Evolutionary conservation across 2,888 invertebrate species (phyloP).

Genomic region (Myopa testacea): DNA sequence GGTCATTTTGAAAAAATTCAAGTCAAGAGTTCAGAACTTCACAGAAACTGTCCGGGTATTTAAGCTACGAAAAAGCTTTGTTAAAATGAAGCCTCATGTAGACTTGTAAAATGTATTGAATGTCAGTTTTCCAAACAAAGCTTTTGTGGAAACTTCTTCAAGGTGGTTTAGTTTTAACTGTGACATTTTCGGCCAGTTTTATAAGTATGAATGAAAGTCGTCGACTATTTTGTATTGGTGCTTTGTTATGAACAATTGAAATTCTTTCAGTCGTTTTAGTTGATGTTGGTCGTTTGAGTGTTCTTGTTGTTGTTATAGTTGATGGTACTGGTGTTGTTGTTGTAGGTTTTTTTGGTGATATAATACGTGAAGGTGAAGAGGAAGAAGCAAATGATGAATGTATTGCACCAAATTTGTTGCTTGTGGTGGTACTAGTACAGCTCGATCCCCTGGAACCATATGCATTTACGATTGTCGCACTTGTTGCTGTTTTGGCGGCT

Average conservation of each 20-base stretch:
- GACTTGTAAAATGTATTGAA: neutral
- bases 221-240: neutral
- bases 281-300: constrained; percentile 33
- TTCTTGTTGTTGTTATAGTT: constrained; percentile 24
- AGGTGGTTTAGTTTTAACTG: neutral
- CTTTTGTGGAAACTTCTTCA: neutral
- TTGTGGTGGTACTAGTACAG: constrained; percentile 44
- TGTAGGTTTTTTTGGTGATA: constrained; percentile 30
- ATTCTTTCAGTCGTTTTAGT: neutral
- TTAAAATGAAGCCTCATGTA: no score
- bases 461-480: constrained; percentile 15
- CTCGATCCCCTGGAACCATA: constrained; percentile 19
- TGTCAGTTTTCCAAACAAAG: neutral
- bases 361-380: constrained; percentile 40
- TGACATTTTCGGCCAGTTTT: no score
- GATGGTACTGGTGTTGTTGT: constrained; percentile 39
- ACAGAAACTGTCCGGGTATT: no score
- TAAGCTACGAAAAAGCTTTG: no score
- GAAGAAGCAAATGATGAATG: constrained; percentile 44
- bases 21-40: no score
- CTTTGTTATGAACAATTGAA: neutral
- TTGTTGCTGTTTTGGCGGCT: constrained; percentile 35
- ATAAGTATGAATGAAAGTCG: neutral
- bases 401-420: constrained; percentile 37
- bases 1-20: no score